Conservation (phyloP, 2,888 invertebrate genomes). For the Theodoxus fluviatilis region DNA sequence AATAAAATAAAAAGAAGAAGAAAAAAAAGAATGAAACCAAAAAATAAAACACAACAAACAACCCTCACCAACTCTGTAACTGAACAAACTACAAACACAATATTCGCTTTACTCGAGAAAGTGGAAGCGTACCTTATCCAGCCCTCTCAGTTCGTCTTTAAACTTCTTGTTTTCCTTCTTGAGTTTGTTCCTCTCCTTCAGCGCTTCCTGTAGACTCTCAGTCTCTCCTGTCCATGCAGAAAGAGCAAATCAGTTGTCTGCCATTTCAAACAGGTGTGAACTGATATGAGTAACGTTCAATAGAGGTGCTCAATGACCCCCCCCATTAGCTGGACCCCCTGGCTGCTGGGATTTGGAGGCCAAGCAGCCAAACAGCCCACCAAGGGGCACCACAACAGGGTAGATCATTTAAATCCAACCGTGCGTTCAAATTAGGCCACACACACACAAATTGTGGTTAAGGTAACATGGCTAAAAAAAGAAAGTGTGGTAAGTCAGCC, state of each 20-base stretch:
- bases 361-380: too few relatives aligned
- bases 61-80: neutral
- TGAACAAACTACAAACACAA: neutral
- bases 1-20: neutral
- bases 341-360: too few relatives aligned
- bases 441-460: too few relatives aligned
- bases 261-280: too few relatives aligned
- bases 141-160: slow-evolving; percentile 45
- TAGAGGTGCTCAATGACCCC: too few relatives aligned
- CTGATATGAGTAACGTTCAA: too few relatives aligned
- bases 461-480: too few relatives aligned
- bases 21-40: neutral
- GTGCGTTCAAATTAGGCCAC: too few relatives aligned
- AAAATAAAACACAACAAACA: neutral
- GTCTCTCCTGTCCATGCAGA: slow-evolving; percentile 11
- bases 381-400: too few relatives aligned
- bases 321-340: too few relatives aligned
- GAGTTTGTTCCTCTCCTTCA: slow-evolving; percentile 43
- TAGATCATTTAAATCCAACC: too few relatives aligned
- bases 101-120: neutral
- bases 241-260: neutral
- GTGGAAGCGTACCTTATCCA: slow-evolving; percentile 47
- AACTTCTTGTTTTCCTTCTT: slow-evolving; percentile 46
- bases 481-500: too few relatives aligned
- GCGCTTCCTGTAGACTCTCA: slow-evolving; percentile 35